These are phyloP conservation scores for Drosophila arawakana DNA, from an alignment of 1,140 invertebrate species.

Conservation along the genomic window DNA sequence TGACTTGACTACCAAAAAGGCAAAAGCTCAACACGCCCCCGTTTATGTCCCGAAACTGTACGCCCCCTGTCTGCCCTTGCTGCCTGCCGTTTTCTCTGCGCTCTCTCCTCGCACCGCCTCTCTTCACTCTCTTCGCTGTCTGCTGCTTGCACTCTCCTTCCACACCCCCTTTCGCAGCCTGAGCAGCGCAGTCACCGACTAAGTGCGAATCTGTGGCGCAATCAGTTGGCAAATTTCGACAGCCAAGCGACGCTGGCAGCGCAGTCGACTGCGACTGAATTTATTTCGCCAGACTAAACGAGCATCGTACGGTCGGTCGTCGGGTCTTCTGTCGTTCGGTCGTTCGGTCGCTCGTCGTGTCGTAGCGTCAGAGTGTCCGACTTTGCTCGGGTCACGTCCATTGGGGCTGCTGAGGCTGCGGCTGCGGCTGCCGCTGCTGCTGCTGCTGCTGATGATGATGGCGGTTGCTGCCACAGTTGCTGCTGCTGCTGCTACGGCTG, in stretches of 20 bases:
- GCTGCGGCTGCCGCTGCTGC: constrained; percentile 36
- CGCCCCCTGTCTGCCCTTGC: constrained; percentile 31
- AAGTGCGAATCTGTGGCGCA: constrained; percentile 83
- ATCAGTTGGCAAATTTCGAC: constrained; percentile 69
- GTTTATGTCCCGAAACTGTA: constrained; percentile 70
- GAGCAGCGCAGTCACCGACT: constrained; percentile 65
- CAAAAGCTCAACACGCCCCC: constrained; percentile 77
- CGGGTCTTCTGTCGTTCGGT: too few relatives aligned
- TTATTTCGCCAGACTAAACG: constrained; percentile 66
- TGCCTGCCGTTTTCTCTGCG: too few relatives aligned
- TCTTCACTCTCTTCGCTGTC: constrained; percentile 3
- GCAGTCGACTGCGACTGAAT: constrained; percentile 46
- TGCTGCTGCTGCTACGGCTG: constrained; percentile 63
- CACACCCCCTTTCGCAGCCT: not conserved
- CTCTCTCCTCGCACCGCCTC: too few relatives aligned
- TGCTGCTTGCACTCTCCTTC: constrained; percentile 2
- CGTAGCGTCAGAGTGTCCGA: constrained; percentile 24
- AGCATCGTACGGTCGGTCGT: not conserved
- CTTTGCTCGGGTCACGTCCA: constrained; percentile 69
- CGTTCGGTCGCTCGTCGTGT: not conserved
- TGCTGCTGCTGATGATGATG: constrained; percentile 44
- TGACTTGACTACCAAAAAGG: constrained; percentile 52
- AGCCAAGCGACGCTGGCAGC: constrained; percentile 22
- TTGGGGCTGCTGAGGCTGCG: constrained; percentile 37
- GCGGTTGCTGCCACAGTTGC: constrained; percentile 40